Conservation (phyloP, 2,113 vertebrate genomes). For the Ameiurus melas region DNA sequence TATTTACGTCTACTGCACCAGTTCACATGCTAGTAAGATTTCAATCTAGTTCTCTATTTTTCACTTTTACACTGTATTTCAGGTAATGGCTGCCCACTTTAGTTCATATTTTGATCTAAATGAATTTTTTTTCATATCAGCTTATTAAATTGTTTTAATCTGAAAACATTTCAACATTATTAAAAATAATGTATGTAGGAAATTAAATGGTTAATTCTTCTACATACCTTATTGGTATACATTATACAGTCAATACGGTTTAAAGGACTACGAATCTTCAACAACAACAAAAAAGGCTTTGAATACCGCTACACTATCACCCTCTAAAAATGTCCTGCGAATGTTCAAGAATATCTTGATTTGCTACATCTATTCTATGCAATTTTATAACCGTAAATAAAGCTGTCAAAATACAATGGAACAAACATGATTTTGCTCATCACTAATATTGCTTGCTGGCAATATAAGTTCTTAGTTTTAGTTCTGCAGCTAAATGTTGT, state of each 20-base stretch:
- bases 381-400: neutral
- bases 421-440: neutral
- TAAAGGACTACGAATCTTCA: neutral
- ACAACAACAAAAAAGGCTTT: neutral
- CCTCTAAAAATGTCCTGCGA: neutral
- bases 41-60: neutral
- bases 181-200: neutral
- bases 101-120: neutral
- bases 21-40: neutral
- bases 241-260: neutral
- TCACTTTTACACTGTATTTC: neutral
- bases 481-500: neutral
- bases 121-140: neutral
- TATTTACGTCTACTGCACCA: neutral
- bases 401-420: neutral
- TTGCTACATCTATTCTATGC: neutral
- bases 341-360: neutral
- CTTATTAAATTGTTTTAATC: neutral
- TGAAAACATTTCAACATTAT: neutral
- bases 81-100: neutral
- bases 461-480: neutral
- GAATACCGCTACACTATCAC: neutral
- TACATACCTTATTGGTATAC: neutral
- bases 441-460: neutral
- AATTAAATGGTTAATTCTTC: neutral